Conservation (phyloP, 2,888 invertebrate genomes). For the Geotrupes spiniger region DNA sequence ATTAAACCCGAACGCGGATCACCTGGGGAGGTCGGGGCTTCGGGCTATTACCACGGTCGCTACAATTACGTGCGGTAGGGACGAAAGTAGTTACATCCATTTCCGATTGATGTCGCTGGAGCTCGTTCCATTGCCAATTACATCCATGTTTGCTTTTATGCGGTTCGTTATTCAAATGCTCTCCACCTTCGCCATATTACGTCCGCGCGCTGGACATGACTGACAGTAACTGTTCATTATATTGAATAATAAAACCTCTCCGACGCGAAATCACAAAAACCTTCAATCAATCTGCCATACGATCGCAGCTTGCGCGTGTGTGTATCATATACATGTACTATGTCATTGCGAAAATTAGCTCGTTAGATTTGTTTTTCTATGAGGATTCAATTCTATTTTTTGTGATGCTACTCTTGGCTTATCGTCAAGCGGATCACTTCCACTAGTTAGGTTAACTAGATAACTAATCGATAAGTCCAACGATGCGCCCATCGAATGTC, state of each 20-base stretch:
- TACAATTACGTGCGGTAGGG: constrained; percentile 30
- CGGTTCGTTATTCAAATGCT: constrained; percentile 36
- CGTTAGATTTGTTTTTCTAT: too few relatives aligned
- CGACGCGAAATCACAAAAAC: not conserved
- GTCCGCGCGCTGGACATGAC: constrained; percentile 2
- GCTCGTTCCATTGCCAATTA: constrained; percentile 31
- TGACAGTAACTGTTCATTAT: constrained; percentile 1
- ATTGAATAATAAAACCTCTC: constrained; percentile 1
- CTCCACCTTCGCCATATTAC: constrained; percentile 3
- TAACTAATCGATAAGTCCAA: too few relatives aligned
- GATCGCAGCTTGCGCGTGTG: not conserved
- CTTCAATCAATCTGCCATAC: not conserved
- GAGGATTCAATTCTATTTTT: too few relatives aligned
- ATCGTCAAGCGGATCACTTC: too few relatives aligned
- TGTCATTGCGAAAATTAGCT: too few relatives aligned
- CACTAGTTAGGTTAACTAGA: too few relatives aligned
- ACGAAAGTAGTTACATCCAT: constrained; percentile 25
- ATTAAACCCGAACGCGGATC: constrained; percentile 41
- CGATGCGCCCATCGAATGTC: too few relatives aligned
- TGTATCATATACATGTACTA: too few relatives aligned
- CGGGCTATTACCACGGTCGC: constrained; percentile 17
- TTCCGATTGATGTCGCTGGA: constrained; percentile 25
- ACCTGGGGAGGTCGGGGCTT: constrained; percentile 43
- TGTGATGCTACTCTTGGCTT: too few relatives aligned
- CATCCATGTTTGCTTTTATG: constrained; percentile 36